A percentile compares a stretch with the other conserved stretches of the same genome.
phyloP scores from a whole-genome alignment of 2,797 vertebrate genomes.

The Sitta carolinensis region DNA sequence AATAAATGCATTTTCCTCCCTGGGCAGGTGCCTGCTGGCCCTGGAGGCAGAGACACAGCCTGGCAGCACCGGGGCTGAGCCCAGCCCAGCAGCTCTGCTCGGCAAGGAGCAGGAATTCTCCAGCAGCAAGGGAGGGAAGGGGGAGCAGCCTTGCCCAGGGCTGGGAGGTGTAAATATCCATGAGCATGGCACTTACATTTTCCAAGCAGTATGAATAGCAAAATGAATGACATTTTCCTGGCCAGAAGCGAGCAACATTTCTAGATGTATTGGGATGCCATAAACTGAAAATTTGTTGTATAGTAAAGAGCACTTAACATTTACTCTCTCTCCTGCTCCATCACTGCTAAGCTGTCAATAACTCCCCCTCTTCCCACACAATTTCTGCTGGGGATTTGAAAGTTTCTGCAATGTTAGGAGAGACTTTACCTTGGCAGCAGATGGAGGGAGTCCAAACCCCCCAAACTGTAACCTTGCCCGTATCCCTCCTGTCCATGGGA shows the following conservation, averaged over 20 bases:
- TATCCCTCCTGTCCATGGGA: not conserved
- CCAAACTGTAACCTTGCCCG: not conserved
- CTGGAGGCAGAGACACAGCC: not conserved
- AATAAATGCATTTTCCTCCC: too few relatives aligned
- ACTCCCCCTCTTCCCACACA: not conserved
- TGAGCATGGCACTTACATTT: not conserved
- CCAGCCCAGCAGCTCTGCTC: not conserved
- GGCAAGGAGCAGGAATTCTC: not conserved
- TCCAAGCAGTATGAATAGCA: not conserved
- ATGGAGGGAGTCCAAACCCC: not conserved
- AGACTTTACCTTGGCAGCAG: not conserved
- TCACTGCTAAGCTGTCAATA: not conserved
- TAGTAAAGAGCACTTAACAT: not conserved
- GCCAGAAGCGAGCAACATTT: not conserved
- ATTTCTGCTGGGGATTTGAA: not conserved
- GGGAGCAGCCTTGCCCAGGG: not conserved
- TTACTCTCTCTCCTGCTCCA: not conserved
- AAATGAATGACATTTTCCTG: not conserved
- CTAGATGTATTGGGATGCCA: not conserved
- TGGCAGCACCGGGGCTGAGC: not conserved
- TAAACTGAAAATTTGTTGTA: not conserved
- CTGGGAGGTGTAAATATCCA: not conserved
- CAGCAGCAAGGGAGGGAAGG: too few relatives aligned
- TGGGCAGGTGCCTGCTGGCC: too few relatives aligned
- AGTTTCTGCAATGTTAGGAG: not conserved